Percentiles rank a stretch among this genome's conserved stretches.
phyloP scores from a whole-genome alignment of 2,113 vertebrate species.

The Rhynchomys soricoides region DNA sequence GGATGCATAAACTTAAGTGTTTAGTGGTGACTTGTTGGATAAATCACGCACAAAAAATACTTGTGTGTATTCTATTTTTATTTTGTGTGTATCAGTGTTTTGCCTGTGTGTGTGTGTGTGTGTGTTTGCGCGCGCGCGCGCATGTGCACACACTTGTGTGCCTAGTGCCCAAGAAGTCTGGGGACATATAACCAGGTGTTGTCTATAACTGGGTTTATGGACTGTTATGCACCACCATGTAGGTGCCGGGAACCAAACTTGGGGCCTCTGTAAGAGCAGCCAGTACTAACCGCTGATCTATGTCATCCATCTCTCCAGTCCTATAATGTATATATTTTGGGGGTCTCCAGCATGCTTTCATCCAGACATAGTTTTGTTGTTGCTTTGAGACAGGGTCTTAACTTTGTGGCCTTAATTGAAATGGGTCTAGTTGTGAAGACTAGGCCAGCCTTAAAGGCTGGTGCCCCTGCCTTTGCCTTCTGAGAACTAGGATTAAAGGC shows the following conservation, averaged over 20 bases:
- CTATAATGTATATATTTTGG: not conserved
- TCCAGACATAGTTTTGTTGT: not conserved
- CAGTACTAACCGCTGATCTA: not conserved
- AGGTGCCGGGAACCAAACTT: not conserved
- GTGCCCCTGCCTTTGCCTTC: not conserved
- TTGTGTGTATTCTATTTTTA: not conserved
- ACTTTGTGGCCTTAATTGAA: not conserved
- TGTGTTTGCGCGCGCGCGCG: no score
- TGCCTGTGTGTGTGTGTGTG: not conserved
- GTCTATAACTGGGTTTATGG: not conserved
- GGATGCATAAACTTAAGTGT: not conserved
- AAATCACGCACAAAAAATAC: not conserved
- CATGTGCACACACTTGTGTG: not conserved
- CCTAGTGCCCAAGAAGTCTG: not conserved
- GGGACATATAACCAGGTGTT: not conserved
- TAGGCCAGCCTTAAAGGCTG: no score
- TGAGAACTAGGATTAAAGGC: not conserved
- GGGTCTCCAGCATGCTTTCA: not conserved
- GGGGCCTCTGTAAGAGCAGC: not conserved
- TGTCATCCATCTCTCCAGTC: not conserved
- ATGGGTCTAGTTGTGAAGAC: no score
- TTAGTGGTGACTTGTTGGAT: no score
- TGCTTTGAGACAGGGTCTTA: not conserved
- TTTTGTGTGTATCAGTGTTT: not conserved
- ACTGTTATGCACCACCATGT: not conserved